Conservation (phyloP, 2,113 vertebrate species). For the Corydoras maculifer region DNA sequence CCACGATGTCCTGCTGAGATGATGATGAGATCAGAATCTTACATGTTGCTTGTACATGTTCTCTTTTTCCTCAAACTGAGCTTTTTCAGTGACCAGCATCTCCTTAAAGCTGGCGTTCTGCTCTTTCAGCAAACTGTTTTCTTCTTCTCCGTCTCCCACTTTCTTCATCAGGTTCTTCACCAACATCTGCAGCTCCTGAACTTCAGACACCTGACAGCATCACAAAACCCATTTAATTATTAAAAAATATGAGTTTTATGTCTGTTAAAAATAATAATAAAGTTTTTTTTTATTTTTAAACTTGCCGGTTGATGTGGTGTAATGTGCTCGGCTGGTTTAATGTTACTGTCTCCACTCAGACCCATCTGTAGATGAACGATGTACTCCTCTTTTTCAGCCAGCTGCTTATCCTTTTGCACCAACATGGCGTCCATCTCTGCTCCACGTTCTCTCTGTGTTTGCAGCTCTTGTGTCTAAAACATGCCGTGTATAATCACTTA, state of each 20-base stretch:
- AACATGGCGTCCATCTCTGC: constrained; percentile 79
- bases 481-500: too few species aligned
- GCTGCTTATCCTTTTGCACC: constrained; percentile 70
- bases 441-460: constrained; percentile 65
- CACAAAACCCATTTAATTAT: not conserved
- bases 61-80: constrained; percentile 72
- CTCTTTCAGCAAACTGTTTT: constrained; percentile 75
- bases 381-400: constrained; percentile 79
- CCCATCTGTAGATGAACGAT: constrained; percentile 76
- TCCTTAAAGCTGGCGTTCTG: constrained; percentile 70
- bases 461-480: constrained; percentile 63
- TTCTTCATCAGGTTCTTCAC: constrained; percentile 79
- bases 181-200: constrained; percentile 70
- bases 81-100: constrained; percentile 66
- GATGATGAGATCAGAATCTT: constrained; percentile 36
- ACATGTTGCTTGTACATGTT: constrained; percentile 76
- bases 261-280: too few species aligned
- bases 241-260: not conserved
- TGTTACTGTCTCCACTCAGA: constrained; percentile 47
- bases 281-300: too few species aligned
- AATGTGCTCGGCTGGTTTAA: constrained; percentile 33
- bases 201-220: constrained; percentile 46
- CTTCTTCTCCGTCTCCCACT: constrained; percentile 78
- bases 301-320: constrained; percentile 49
- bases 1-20: too few species aligned